These are phyloP conservation scores for Oxyteleia sp. DNA, from an alignment of 2,888 invertebrate species.

Conservation along the genomic window DNA sequence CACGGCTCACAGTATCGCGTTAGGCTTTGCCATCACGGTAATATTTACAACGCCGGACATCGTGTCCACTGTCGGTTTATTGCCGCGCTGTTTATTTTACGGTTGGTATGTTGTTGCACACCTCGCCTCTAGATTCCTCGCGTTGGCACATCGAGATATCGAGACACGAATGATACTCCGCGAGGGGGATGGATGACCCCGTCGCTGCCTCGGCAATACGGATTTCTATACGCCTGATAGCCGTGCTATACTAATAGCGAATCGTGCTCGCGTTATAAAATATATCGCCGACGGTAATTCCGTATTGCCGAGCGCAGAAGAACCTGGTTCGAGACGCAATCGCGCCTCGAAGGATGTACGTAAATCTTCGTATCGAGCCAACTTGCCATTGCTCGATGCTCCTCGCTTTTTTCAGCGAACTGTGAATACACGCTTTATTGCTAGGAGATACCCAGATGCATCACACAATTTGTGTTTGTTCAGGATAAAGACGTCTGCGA, in stretches of 20 bases:
- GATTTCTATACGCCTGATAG: constrained; percentile 70
- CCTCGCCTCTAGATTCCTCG: constrained; percentile 61
- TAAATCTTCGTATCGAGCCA: constrained; percentile 71
- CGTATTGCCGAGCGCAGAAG: constrained; percentile 63
- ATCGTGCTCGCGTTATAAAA: constrained; percentile 73
- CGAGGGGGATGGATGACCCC: constrained; percentile 71
- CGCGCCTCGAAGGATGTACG: constrained; percentile 69
- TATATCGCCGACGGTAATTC: constrained; percentile 70
- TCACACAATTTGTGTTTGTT: constrained; percentile 68
- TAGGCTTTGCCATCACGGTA: constrained; percentile 79
- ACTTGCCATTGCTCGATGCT: constrained; percentile 70
- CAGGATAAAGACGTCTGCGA: constrained; percentile 49
- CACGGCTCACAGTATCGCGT: constrained; percentile 74
- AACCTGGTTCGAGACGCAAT: constrained; percentile 64
- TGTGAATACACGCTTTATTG: constrained; percentile 64
- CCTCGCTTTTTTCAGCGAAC: constrained; percentile 50
- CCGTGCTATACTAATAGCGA: constrained; percentile 70
- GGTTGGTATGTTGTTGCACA: constrained; percentile 69
- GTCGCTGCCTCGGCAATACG: constrained; percentile 62
- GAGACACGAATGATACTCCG: constrained; percentile 71
- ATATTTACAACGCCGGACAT: constrained; percentile 85
- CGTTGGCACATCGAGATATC: constrained; percentile 71
- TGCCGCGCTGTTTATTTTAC: constrained; percentile 74
- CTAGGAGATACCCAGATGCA: constrained; percentile 57
- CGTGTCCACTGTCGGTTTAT: constrained; percentile 76